These are phyloP conservation scores for Crematogaster levior DNA, from an alignment of 2,888 invertebrate species.

Conservation along the genomic window DNA sequence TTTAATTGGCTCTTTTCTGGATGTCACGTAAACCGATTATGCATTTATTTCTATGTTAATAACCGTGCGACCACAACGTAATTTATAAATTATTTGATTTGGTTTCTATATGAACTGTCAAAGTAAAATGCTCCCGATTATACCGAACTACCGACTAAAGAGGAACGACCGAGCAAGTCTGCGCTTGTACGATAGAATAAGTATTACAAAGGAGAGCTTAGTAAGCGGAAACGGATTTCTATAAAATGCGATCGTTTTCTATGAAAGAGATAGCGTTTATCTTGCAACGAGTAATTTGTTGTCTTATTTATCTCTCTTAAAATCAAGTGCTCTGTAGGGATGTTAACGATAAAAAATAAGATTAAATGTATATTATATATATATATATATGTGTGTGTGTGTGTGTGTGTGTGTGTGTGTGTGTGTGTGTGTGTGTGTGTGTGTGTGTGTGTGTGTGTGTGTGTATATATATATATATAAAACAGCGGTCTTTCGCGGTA, in stretches of 20 bases:
- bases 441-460: too few relatives aligned
- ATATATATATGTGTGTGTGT: too few relatives aligned
- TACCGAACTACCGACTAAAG: constrained; percentile 32
- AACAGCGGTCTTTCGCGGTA: background rate
- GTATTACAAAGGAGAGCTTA: constrained; percentile 48
- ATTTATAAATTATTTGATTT: constrained; percentile 46
- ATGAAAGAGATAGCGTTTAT: constrained; percentile 67
- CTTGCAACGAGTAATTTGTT: constrained; percentile 70
- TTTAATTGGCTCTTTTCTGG: constrained; percentile 13
- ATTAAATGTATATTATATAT: too few relatives aligned
- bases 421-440: too few relatives aligned
- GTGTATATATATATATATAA: background rate
- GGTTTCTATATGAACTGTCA: constrained; percentile 42
- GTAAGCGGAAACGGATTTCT: constrained; percentile 44
- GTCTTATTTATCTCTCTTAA: constrained; percentile 60
- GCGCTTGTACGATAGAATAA: constrained; percentile 6
- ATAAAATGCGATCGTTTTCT: constrained; percentile 61
- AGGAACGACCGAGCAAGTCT: constrained; percentile 41
- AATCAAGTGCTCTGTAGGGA: constrained; percentile 12
- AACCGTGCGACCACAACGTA: constrained; percentile 20
- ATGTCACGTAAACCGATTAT: constrained; percentile 67
- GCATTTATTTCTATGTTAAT: constrained; percentile 64
- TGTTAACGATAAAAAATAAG: constrained; percentile 66
- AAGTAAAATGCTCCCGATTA: constrained; percentile 41
- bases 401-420: too few relatives aligned